Percentiles rank a stretch among this genome's conserved stretches.
phyloP scores from a whole-genome alignment of 1,140 invertebrate genomes.

The Sycophila sp. region DNA sequence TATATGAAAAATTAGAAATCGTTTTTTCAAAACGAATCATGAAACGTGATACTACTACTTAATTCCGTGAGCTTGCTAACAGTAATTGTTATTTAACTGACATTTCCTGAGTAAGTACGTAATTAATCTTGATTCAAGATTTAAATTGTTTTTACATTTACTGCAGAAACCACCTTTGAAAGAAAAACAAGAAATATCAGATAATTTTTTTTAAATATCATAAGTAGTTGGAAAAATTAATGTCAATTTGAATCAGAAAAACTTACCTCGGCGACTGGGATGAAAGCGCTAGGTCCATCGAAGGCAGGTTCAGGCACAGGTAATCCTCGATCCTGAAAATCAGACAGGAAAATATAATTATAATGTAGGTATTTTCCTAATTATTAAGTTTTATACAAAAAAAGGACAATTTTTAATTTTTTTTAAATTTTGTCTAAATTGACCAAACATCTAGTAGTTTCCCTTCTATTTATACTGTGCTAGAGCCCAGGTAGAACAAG shows the following conservation, averaged over 20 bases:
- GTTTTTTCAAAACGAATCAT: too few relatives aligned
- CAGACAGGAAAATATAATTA: slow-evolving; percentile 45
- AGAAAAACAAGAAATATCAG: too few relatives aligned
- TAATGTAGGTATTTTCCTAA: not conserved
- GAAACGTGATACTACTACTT: too few relatives aligned
- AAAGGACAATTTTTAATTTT: not conserved
- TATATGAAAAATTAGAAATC: too few relatives aligned
- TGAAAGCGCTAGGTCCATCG: slow-evolving; percentile 69
- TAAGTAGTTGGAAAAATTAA: not conserved
- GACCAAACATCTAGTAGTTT: too few relatives aligned
- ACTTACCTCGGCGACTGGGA: slow-evolving; percentile 70
- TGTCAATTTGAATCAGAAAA: slow-evolving; percentile 5
- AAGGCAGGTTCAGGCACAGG: slow-evolving; percentile 67
- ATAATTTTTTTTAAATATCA: too few relatives aligned
- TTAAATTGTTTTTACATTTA: too few relatives aligned
- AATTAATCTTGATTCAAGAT: too few relatives aligned
- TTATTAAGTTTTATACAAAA: not conserved
- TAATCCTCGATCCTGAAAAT: slow-evolving; percentile 69
- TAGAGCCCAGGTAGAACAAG: not conserved
- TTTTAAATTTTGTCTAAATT: not conserved
- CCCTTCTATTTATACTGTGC: not conserved
- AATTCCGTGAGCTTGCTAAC: too few relatives aligned
- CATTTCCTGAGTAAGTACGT: too few relatives aligned
- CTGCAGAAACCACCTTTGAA: too few relatives aligned
- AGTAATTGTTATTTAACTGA: too few relatives aligned